These are phyloP conservation scores for Bradypodion pumilum DNA, from an alignment of 2,797 vertebrate genomes.

Conservation along the genomic window DNA sequence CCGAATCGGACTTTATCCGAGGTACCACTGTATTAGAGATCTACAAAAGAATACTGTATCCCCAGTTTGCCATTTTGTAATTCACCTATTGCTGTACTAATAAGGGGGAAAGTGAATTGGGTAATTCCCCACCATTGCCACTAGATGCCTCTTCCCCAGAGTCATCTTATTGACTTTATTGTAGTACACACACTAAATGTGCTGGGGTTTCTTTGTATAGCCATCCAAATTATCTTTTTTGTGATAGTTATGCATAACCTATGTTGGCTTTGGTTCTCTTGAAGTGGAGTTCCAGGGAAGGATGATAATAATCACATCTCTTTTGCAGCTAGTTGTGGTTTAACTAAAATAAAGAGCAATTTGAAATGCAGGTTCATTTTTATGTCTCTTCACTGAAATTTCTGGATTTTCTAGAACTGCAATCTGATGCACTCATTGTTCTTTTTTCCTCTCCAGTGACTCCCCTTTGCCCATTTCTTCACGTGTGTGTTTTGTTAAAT, in stretches of 20 bases:
- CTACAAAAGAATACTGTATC: too few species aligned
- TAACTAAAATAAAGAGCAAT: not conserved
- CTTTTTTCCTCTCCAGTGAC: slow-evolving; percentile 88
- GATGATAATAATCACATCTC: not conserved
- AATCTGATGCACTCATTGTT: not conserved
- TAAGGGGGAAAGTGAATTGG: not conserved
- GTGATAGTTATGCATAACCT: not conserved
- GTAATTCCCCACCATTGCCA: not conserved
- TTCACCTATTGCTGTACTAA: not conserved
- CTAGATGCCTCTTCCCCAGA: not conserved
- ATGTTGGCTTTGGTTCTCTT: not conserved
- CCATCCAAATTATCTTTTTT: not conserved
- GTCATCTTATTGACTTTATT: not conserved
- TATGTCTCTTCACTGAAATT: not conserved
- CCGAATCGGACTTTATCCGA: too few species aligned
- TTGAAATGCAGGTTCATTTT: not conserved
- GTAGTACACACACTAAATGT: not conserved
- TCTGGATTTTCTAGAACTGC: not conserved
- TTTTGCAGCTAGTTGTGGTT: not conserved
- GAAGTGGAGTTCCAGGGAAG: not conserved
- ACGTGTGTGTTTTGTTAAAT: slow-evolving; percentile 99
- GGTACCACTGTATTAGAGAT: too few species aligned
- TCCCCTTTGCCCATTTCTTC: slow-evolving; percentile 99
- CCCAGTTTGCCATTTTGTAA: not conserved
- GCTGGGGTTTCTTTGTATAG: not conserved